Conservation (phyloP, 2,113 vertebrate genomes). For the Stomatorhinus ivindoensis region DNA sequence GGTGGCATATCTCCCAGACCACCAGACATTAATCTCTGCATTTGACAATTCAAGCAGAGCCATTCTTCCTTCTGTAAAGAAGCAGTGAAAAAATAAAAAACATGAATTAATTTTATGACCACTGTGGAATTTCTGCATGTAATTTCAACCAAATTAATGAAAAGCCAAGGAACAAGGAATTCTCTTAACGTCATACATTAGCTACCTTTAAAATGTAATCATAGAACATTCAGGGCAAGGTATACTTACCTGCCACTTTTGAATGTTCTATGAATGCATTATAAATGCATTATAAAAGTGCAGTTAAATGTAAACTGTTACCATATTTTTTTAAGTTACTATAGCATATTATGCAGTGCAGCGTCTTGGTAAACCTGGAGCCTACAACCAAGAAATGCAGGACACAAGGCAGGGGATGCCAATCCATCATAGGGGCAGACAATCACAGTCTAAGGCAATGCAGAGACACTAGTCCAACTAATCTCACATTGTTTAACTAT, state of each 20-base stretch:
- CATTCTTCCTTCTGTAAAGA: conserved; percentile 93
- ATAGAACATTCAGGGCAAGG: not conserved
- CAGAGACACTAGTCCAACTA: not conserved
- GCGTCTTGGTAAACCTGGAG: not conserved
- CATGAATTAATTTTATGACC: not conserved
- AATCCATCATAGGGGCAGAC: not conserved
- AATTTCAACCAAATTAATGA: not conserved
- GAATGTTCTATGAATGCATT: not conserved
- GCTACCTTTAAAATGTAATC: not conserved
- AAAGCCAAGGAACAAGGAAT: not conserved
- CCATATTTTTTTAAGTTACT: not conserved
- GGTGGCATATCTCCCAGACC: conserved; percentile 74
- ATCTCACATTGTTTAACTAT: too few relatives aligned
- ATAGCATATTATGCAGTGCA: not conserved
- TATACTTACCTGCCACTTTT: not conserved
- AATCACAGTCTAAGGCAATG: not conserved
- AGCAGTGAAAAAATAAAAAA: conserved; percentile 32
- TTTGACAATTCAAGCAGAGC: conserved; percentile 99
- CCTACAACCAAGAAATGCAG: not conserved
- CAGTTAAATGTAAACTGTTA: not conserved
- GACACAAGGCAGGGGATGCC: not conserved
- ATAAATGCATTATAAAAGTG: not conserved
- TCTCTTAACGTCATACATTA: not conserved
- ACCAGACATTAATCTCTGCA: conserved; percentile 87
- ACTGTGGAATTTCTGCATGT: not conserved